A percentile compares a stretch with the other conserved stretches of the same genome.
phyloP scores from a whole-genome alignment of 2,888 invertebrate species.

The Phragmatobia fuliginosa region DNA sequence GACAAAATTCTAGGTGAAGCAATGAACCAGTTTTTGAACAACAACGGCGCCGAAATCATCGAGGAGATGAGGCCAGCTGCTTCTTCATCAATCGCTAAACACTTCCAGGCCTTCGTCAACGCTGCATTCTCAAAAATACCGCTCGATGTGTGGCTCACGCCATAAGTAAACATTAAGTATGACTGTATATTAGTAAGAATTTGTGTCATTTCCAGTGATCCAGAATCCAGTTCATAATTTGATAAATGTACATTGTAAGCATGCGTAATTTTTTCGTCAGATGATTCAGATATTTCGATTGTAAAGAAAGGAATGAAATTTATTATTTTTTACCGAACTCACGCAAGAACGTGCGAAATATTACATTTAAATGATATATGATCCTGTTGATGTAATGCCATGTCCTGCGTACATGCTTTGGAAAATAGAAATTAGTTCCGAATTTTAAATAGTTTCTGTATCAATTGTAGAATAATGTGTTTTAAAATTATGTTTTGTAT shows the following conservation, averaged over 20 bases:
- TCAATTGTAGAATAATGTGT: not conserved
- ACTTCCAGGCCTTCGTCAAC: constrained; percentile 91
- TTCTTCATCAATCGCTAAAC: constrained; percentile 89
- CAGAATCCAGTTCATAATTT: constrained; percentile 10
- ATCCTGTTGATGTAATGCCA: not conserved
- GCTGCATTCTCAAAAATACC: constrained; percentile 91
- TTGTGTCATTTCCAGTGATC: constrained; percentile 17
- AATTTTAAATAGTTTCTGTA: not conserved
- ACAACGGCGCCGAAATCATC: constrained; percentile 93
- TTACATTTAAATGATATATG: not conserved
- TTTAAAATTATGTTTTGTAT: not conserved
- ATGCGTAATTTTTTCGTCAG: not conserved
- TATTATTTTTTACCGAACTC: not conserved
- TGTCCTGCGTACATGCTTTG: not conserved
- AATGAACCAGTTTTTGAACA: constrained; percentile 94
- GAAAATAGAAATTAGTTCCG: not conserved
- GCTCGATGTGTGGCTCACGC: constrained; percentile 89
- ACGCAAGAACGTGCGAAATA: not conserved
- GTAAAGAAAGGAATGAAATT: not conserved
- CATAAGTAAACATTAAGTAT: constrained; percentile 54
- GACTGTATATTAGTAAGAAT: constrained; percentile 20
- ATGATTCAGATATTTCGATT: not conserved
- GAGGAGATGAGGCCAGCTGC: constrained; percentile 94
- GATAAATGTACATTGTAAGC: not conserved
- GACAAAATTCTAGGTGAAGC: constrained; percentile 88